A percentile compares a stretch with the other conserved stretches of the same genome.
These are phyloP conservation scores for Zaprionus taronus DNA, from an alignment of 1,140 invertebrate genomes.

Conservation along the genomic window DNA sequence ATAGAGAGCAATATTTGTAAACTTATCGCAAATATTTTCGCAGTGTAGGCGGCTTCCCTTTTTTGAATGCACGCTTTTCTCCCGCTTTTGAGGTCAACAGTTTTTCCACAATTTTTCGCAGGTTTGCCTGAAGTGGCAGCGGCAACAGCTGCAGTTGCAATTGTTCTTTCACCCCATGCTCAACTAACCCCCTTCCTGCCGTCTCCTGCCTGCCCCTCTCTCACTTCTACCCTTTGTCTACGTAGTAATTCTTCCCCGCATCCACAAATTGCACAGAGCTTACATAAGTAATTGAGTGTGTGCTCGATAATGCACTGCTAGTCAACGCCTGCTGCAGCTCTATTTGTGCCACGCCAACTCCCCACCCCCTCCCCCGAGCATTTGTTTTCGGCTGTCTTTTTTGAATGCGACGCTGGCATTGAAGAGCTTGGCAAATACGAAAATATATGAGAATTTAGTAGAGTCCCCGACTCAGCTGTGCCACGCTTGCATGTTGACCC, in stretches of 20 bases:
- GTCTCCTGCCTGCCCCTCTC: background rate
- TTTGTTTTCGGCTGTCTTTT: constrained; percentile 56
- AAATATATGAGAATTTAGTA: constrained; percentile 24
- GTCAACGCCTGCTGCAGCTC: constrained; percentile 19
- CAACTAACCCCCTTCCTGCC: background rate
- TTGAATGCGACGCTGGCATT: constrained; percentile 56
- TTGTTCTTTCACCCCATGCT: constrained; percentile 52
- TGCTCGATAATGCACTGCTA: constrained; percentile 77
- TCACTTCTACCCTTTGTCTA: background rate
- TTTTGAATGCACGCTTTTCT: constrained; percentile 24
- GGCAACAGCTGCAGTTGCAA: constrained; percentile 65
- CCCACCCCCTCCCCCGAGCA: constrained; percentile 9
- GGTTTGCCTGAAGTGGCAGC: constrained; percentile 34
- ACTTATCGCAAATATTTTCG: background rate
- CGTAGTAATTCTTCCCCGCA: background rate
- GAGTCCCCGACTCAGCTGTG: constrained; percentile 19
- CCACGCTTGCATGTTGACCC: constrained; percentile 36
- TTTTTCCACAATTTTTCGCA: constrained; percentile 69
- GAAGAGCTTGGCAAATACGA: constrained; percentile 71
- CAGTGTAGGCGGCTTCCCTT: constrained; percentile 11
- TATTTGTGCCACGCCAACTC: constrained; percentile 3
- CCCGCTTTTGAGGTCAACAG: constrained; percentile 68
- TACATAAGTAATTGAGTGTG: constrained; percentile 83
- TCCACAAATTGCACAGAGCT: constrained; percentile 45
- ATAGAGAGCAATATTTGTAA: no score